Evolutionary conservation across 2,888 invertebrate genomes (phyloP).

Genomic region (Carpatolechia fugitivella): DNA sequence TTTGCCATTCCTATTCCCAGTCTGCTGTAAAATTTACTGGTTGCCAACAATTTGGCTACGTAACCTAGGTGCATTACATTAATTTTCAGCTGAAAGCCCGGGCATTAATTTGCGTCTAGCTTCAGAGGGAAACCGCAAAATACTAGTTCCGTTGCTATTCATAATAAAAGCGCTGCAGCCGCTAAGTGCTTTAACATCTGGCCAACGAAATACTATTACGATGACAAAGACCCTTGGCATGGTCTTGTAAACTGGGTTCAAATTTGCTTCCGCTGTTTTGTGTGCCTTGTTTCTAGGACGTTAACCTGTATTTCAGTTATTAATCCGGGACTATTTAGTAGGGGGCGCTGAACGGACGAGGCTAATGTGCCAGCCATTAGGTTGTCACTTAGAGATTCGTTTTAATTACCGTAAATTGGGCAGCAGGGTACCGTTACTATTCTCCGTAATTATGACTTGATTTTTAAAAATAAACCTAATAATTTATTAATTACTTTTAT

Average conservation of each 20-base stretch:
- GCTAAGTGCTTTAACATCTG: slow-evolving; percentile 76
- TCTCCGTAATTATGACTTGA: no score
- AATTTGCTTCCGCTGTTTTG: not conserved
- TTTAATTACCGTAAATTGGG: no score
- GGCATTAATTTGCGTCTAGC: slow-evolving; percentile 75
- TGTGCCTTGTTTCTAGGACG: not conserved
- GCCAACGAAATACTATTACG: slow-evolving; percentile 66
- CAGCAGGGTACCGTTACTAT: no score
- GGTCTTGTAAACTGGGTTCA: not conserved
- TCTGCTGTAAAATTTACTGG: slow-evolving; percentile 58
- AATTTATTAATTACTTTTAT: no score
- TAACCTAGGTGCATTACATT: slow-evolving; percentile 77
- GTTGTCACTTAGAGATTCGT: no score
- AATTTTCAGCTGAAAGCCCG: slow-evolving; percentile 74
- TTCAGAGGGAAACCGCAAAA: slow-evolving; percentile 73
- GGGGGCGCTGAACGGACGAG: not conserved
- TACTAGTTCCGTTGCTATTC: slow-evolving; percentile 77
- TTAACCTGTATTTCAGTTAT: slow-evolving; percentile 1
- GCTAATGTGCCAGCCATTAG: no score
- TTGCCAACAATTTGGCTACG: slow-evolving; percentile 69
- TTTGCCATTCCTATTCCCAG: slow-evolving; percentile 36
- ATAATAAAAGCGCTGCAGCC: slow-evolving; percentile 74
- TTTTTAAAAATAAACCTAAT: no score
- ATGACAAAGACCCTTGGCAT: slow-evolving; percentile 52
- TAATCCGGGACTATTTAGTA: not conserved